phyloP scores from a whole-genome alignment of 1,140 invertebrate species.

The Acromyrmex heyeri region DNA sequence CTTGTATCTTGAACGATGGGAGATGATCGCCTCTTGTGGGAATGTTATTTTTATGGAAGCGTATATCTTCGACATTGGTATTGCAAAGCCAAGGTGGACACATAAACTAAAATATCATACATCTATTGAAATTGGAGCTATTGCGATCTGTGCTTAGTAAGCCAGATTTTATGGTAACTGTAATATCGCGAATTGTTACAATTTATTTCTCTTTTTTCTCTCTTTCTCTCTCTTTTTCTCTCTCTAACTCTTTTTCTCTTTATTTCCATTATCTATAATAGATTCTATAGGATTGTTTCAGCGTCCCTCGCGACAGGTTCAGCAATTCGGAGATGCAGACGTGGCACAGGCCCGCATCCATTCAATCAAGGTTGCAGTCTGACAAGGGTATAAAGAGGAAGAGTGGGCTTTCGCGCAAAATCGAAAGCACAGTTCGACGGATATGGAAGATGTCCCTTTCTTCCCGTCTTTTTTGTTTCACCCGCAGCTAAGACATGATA shows the following conservation, averaged over 20 bases:
- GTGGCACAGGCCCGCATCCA: conserved; percentile 80
- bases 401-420: conserved; percentile 64
- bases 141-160: not conserved
- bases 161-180: not conserved
- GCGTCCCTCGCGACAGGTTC: conserved; percentile 49
- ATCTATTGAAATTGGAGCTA: not conserved
- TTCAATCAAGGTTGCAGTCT: conserved; percentile 76
- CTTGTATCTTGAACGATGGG: not conserved
- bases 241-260: not conserved
- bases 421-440: conserved; percentile 65
- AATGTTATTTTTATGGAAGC: conserved; percentile 26
- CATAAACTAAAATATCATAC: not conserved
- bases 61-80: not conserved
- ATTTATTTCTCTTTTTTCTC: no score
- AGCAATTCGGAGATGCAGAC: conserved; percentile 74
- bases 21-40: not conserved
- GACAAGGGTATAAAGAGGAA: conserved; percentile 47
- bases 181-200: conserved; percentile 6
- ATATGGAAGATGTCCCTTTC: conserved; percentile 61
- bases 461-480: conserved; percentile 11
- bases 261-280: not conserved
- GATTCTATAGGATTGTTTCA: not conserved
- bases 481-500: conserved; percentile 30
- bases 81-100: not conserved
- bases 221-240: no score